Percentiles rank a stretch among this genome's conserved stretches.
Conservation (phyloP, 2,113 vertebrate genomes). For the Willisornis vidua region DNA sequence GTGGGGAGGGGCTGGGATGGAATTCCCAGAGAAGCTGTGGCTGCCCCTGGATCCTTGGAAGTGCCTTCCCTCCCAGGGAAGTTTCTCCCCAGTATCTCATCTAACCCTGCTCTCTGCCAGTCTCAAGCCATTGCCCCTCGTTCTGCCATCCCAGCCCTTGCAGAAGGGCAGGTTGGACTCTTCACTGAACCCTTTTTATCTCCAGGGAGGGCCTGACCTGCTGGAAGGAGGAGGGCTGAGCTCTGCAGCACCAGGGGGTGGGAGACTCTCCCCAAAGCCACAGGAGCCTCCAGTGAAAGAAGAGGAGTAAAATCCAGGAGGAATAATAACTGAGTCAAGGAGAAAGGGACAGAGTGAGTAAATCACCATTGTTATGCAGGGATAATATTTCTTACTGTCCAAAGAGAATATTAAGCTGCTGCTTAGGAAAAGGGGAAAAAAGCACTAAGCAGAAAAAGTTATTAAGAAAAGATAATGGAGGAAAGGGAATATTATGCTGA, state of each 20-base stretch:
- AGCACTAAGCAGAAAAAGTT: constrained; percentile 33
- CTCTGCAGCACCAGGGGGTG: background rate
- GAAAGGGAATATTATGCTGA: constrained; percentile 58
- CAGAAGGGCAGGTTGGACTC: background rate
- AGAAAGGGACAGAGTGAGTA: constrained; percentile 45
- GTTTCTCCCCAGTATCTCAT: background rate
- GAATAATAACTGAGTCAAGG: constrained; percentile 40
- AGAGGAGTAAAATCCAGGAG: background rate
- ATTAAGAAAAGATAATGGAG: constrained; percentile 52
- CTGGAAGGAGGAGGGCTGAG: background rate
- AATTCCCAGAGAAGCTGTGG: background rate
- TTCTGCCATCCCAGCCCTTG: background rate
- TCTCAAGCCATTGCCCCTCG: fast-evolving
- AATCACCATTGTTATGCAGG: constrained; percentile 35
- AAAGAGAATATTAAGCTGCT: constrained; percentile 49
- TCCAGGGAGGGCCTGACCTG: background rate
- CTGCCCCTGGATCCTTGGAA: background rate
- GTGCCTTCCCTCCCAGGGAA: no score
- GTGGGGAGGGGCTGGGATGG: background rate
- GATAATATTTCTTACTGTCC: constrained; percentile 49
- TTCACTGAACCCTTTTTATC: background rate
- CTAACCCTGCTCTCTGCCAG: background rate
- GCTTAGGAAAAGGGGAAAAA: background rate
- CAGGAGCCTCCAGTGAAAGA: fast-evolving
- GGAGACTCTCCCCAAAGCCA: background rate